These are phyloP conservation scores for Cichladusa arquata DNA, from an alignment of 2,113 vertebrate genomes.

Conservation along the genomic window DNA sequence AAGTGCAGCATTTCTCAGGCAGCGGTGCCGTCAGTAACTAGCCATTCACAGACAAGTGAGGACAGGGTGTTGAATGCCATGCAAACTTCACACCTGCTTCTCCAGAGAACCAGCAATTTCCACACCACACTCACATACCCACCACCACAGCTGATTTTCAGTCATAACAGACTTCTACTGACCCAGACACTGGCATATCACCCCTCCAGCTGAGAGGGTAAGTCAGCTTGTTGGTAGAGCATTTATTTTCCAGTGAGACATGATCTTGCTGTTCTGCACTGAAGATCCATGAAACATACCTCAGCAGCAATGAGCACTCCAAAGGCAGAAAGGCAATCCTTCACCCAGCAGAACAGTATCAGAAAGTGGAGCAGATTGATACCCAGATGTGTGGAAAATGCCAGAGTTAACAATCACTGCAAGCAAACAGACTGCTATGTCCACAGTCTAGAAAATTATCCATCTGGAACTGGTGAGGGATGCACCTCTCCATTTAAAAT, in stretches of 20 bases:
- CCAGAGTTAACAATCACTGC: background rate
- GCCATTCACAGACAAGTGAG: background rate
- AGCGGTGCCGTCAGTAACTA: background rate
- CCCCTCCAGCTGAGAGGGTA: background rate
- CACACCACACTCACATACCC: accelerated
- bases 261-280: background rate
- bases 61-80: background rate
- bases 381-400: background rate
- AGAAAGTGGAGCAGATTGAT: background rate
- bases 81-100: background rate
- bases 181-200: background rate
- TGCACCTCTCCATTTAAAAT: background rate
- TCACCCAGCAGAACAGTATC: background rate
- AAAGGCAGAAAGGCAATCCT: background rate
- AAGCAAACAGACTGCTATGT: background rate
- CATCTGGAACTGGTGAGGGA: background rate
- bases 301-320: background rate
- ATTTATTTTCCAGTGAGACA: background rate
- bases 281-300: background rate
- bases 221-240: background rate
- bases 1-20: background rate
- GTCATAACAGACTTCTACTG: background rate
- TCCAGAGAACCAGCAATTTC: background rate
- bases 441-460: background rate
- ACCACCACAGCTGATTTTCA: background rate